A percentile compares a stretch with the other conserved stretches of the same genome.
These are phyloP conservation scores for Micropterix aruncella DNA, from an alignment of 2,888 invertebrate species.

Conservation along the genomic window DNA sequence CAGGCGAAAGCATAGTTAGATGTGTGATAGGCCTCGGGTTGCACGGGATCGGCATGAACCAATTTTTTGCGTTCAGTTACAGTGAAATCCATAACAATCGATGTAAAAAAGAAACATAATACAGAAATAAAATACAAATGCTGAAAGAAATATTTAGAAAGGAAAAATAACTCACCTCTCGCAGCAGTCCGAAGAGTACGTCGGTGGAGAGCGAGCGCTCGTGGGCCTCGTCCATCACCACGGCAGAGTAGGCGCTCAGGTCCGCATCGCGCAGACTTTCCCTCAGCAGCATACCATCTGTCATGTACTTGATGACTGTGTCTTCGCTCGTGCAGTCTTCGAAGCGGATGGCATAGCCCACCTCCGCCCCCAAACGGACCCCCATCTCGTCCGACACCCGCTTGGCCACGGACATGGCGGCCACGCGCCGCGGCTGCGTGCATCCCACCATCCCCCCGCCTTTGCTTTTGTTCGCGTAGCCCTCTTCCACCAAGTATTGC, in stretches of 20 bases:
- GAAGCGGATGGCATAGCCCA: conserved; percentile 98
- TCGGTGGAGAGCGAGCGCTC: conserved; percentile 96
- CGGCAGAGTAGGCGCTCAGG: conserved; percentile 90
- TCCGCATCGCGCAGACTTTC: conserved; percentile 95
- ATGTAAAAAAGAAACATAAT: no score
- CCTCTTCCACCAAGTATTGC: conserved; percentile 95
- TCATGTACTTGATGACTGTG: conserved; percentile 97
- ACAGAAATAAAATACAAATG: no score
- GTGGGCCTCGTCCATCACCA: conserved; percentile 99
- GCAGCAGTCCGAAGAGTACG: conserved; percentile 87
- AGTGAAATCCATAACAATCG: no score
- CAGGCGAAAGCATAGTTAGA: no score
- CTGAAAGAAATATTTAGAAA: no score
- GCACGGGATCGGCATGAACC: no score
- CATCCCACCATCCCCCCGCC: conserved; percentile 91
- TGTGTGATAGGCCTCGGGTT: no score
- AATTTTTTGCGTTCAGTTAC: no score
- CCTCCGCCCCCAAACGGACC: conserved; percentile 77
- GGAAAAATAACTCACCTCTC: conserved; percentile 85
- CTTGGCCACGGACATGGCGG: conserved; percentile 99
- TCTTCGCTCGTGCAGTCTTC: conserved; percentile 96
- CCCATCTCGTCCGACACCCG: conserved; percentile 97
- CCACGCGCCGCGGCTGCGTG: conserved; percentile 94
- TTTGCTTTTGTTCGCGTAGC: conserved; percentile 47
- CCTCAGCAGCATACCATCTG: conserved; percentile 92